phyloP scores from a whole-genome alignment of 2,113 vertebrate species.

The Ailurus styani region DNA sequence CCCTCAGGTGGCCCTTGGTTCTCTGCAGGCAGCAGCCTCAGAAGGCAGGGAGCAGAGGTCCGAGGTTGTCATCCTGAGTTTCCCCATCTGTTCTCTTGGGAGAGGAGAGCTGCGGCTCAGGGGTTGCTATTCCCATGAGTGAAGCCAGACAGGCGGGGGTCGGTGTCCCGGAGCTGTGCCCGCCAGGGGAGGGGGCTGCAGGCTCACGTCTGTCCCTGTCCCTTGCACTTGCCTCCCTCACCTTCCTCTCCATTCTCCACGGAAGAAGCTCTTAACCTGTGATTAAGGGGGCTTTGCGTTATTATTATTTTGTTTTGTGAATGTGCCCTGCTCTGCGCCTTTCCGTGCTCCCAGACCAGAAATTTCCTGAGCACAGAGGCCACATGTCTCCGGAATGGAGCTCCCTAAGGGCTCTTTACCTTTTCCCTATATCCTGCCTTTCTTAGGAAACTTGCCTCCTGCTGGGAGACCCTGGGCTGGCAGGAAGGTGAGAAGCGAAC shows the following conservation, averaged over 20 bases:
- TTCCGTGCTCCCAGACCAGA: background rate
- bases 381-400: background rate
- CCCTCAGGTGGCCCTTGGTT: background rate
- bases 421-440: background rate
- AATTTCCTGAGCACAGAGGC: background rate
- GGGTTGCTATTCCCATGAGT: background rate
- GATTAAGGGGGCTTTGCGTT: background rate
- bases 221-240: background rate
- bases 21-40: background rate
- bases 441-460: background rate
- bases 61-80: background rate
- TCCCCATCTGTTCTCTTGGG: background rate
- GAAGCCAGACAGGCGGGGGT: background rate
- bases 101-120: background rate
- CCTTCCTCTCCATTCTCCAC: background rate
- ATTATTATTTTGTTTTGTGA: background rate
- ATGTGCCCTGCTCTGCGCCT: background rate
- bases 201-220: fast-evolving
- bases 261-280: background rate
- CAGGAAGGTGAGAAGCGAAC: background rate
- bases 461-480: background rate
- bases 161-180: fast-evolving
- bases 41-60: background rate
- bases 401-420: background rate
- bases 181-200: background rate